Base-by-base conservation (phyloP, 2,888 invertebrate genomes). In the Pristionchus exspectatus region DNA sequence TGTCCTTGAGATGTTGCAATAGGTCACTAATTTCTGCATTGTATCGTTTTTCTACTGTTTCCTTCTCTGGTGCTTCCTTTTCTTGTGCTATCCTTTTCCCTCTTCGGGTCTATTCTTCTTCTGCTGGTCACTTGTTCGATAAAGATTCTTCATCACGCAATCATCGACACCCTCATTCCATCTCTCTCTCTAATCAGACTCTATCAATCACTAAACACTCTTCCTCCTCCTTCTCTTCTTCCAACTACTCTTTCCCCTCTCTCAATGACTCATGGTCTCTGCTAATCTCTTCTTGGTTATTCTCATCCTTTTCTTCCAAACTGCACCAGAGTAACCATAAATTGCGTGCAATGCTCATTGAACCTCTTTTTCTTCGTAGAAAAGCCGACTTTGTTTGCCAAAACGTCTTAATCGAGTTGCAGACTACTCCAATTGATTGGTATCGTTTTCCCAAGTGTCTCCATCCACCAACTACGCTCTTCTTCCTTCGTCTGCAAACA, bases 131-230 rank as follows among this genome's bases (percentile, higher is more conserved):
- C 27, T 44, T 33, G 2, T 14, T 81, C 81, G 81, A 81, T 81
- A 50, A 50, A 81, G 74, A 24, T 54, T n/a, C 77, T 44, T 44
- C 44, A 77, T 81, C n/a, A 81, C 81, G 33, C n/a, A n/a, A 30
- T 24, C 81, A 50, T 44, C 77, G 7, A 77, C 21, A 50, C 44
- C 1, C 38, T 81, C 81, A 50, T 81, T 27, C 81, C 50, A 0
- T 44, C n/a, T 54, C n/a, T 44, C 24, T 54, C 50, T 30, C 12
- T 54, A 54, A 81, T 81, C 81, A 81, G 81, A 50, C 90, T 63
- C 69, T 59, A 56, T 89, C 38, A 24, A 33, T 72, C 59, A 83
- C 77, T 24, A 21, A 12, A 3, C 54, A 10, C 10, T 66, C 27
- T 12, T 59, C 69, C 30, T 50, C 69, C 83, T 56, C 30, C 69